phyloP scores from a whole-genome alignment of 2,113 vertebrate genomes.

The Misgurnus mizolepis region DNA sequence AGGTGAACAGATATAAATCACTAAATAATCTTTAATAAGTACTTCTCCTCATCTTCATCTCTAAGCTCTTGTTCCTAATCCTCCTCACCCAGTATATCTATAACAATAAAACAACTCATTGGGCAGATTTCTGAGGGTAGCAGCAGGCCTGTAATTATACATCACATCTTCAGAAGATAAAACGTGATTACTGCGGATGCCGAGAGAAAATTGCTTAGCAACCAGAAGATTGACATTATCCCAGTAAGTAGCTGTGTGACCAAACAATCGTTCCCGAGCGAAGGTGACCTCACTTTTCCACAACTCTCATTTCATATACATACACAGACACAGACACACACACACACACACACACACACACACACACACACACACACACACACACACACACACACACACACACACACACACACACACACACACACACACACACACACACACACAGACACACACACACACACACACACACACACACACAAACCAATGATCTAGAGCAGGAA shows the following conservation, averaged over 20 bases:
- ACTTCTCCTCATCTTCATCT: neutral
- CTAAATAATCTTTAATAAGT: conserved; percentile 47
- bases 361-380: too few species aligned
- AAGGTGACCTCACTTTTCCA: neutral
- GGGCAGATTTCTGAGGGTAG: conserved; percentile 77
- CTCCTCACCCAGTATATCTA: conserved; percentile 55
- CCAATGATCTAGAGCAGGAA: too few species aligned
- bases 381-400: too few species aligned
- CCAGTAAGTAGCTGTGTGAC: conserved; percentile 48
- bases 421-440: too few species aligned
- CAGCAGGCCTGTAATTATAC: conserved; percentile 70
- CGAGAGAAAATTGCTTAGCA: conserved; percentile 60
- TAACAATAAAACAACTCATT: conserved; percentile 74
- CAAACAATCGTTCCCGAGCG: conserved; percentile 39
- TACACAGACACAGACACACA: too few species aligned
- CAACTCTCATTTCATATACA: too few species aligned
- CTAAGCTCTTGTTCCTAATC: conserved; percentile 53
- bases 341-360: too few species aligned
- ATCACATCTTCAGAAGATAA: conserved; percentile 69
- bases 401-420: too few species aligned
- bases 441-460: too few species aligned
- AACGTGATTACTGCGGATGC: conserved; percentile 66
- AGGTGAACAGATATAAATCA: conserved; percentile 57
- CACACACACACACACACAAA: too few species aligned
- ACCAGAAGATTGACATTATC: conserved; percentile 59